Evolutionary conservation across 2,888 invertebrate species (phyloP), one percentile per base, ranked within the genome.

Genomic region (Stratiomys singularior): DNA sequence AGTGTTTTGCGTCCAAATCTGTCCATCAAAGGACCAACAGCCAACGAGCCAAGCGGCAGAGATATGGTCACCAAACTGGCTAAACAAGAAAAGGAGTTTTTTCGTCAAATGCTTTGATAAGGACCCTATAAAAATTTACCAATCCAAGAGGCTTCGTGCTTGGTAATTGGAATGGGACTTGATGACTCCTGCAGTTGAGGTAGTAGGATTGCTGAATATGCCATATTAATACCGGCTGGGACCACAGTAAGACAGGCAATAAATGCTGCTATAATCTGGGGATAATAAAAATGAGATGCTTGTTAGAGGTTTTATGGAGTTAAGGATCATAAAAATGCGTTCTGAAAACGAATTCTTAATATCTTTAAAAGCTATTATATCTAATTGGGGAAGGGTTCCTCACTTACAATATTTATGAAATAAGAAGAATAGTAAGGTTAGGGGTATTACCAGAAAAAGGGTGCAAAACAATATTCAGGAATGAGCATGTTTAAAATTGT

Each of bases 221-320:
- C 88, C 89, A 91, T 89, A 82, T 90, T 90, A 67, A 90, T 86
- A 28, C 91, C 91, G 21, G 88, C 89, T 82, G 90, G 90, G 78
- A 90, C 88, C 0, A 89, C 89, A 63, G 88, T 84, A 77, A 87
- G 85, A 80, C 89, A 87, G 0, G 88, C 87, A 76, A 89, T 85
- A 79, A 87, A 87, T 80, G 86, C 85, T 46, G 88, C 88, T 69
- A 87, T 78, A 78, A 89, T 85, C 89, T 89, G 23, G n/a, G n/a
- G n/a, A n/a, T n/a, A n/a, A n/a, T n/a, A n/a, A n/a, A n/a, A n/a
- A n/a, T n/a, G n/a, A n/a, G n/a, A n/a, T n/a, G n/a, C n/a, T n/a
- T n/a, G n/a, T n/a, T n/a, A n/a, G n/a, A n/a, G n/a, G n/a, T n/a
- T n/a, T n/a, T n/a, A n/a, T n/a, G n/a, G n/a, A n/a, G n/a, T n/a